phyloP scores from a whole-genome alignment of 2,797 vertebrate genomes.

The Sarcophilus harrisii region DNA sequence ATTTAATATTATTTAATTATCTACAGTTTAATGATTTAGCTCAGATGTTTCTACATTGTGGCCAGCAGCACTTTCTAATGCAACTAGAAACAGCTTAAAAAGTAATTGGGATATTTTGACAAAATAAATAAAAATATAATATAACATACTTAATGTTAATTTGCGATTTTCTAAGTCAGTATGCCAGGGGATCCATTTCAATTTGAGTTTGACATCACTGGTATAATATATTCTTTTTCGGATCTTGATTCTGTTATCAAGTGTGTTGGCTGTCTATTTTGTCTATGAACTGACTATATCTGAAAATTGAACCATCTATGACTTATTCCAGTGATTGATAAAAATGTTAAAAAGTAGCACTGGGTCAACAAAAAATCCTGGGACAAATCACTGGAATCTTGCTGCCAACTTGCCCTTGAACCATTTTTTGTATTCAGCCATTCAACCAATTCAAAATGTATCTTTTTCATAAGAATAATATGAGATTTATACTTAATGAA shows the following conservation, averaged over 20 bases:
- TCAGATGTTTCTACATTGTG: not conserved
- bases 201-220: not conserved
- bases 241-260: not conserved
- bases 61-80: not conserved
- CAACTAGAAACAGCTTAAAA: not conserved
- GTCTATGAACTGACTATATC: not conserved
- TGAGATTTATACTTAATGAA: not conserved
- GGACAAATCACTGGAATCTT: not conserved
- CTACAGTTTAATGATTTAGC: not conserved
- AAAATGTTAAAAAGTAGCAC: not conserved
- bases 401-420: not conserved
- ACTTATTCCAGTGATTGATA: not conserved
- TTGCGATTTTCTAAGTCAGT: not conserved
- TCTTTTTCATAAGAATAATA: not conserved
- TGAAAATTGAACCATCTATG: not conserved
- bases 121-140: not conserved
- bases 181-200: not conserved
- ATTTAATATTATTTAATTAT: not conserved
- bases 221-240: not conserved
- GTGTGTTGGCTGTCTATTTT: not conserved
- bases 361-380: not conserved
- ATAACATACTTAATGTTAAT: not conserved
- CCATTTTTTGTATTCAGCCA: not conserved
- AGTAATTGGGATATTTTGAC: not conserved
- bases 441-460: not conserved